Conservation (phyloP, 2,113 vertebrate genomes). For the Monarcha castaneiventris region DNA sequence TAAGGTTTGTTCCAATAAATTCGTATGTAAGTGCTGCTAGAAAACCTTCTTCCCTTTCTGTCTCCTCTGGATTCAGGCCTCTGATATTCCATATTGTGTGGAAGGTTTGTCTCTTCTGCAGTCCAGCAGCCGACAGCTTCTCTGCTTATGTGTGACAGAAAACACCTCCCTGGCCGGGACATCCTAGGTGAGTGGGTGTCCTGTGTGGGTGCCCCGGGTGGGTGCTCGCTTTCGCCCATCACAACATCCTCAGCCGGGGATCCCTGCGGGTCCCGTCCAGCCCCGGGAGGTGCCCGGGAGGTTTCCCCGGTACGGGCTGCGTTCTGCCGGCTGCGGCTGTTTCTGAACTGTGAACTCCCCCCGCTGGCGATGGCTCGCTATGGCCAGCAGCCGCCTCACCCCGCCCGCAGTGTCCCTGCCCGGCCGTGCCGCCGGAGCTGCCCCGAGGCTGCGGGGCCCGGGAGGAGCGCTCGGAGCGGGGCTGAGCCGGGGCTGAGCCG, state of each 20-base stretch:
- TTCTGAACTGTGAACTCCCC: slow-evolving; percentile 44
- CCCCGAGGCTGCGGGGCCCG: not conserved
- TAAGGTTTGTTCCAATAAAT: slow-evolving; percentile 9
- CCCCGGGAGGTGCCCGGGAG: no score
- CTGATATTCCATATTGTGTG: not conserved
- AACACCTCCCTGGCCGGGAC: slow-evolving; percentile 35
- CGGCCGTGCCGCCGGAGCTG: rapidly evolving
- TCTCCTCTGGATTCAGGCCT: not conserved
- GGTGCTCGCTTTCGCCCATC: not conserved
- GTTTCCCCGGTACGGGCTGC: not conserved
- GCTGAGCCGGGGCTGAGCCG: no score
- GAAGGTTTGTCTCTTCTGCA: not conserved
- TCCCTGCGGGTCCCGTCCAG: not conserved
- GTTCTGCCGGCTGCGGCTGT: not conserved
- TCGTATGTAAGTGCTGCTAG: not conserved
- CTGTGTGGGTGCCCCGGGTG: not conserved
- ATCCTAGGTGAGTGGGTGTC: not conserved
- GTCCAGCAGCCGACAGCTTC: slow-evolving; percentile 35
- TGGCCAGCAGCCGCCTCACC: not conserved
- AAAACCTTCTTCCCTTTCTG: not conserved
- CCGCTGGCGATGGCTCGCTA: not conserved
- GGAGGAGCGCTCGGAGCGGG: rapidly evolving
- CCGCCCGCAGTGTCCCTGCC: not conserved
- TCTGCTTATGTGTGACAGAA: slow-evolving; percentile 1
- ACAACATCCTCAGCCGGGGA: not conserved